A percentile compares a stretch with the other conserved stretches of the same genome.
Conservation (phyloP, 2,888 invertebrate species). For the Ommatoiulus sabulosus region DNA sequence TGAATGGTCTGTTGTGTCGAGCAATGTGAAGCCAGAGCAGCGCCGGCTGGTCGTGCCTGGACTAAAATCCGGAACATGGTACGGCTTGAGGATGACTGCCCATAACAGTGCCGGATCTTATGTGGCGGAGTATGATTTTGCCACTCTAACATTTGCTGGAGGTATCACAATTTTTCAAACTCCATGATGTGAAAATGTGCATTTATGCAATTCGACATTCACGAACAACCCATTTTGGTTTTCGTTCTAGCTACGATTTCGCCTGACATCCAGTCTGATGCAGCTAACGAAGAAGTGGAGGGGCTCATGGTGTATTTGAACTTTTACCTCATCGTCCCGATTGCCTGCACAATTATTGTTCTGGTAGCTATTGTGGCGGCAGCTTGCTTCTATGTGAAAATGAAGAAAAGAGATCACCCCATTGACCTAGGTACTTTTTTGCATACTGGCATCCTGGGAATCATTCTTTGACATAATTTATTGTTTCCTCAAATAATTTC, state of each 20-base stretch:
- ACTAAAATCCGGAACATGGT: constrained; percentile 93
- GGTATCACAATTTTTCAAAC: constrained; percentile 35
- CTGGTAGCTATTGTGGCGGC: constrained; percentile 55
- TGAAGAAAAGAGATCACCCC: not conserved
- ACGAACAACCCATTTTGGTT: not conserved
- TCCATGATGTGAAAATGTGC: not conserved
- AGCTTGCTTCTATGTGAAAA: constrained; percentile 53
- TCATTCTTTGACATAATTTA: too few relatives aligned
- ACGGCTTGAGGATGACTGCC: constrained; percentile 84
- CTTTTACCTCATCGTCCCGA: constrained; percentile 51
- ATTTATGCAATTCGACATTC: not conserved
- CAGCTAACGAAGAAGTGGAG: constrained; percentile 50
- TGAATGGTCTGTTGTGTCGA: constrained; percentile 95
- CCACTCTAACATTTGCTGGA: constrained; percentile 58
- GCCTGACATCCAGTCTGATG: constrained; percentile 54
- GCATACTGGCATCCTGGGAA: too few relatives aligned
- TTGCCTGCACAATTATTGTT: constrained; percentile 49
- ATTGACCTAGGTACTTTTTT: not conserved
- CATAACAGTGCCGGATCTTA: constrained; percentile 59
- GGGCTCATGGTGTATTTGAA: constrained; percentile 51
- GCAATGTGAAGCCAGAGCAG: constrained; percentile 90
- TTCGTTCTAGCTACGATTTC: constrained; percentile 55
- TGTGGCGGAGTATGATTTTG: constrained; percentile 58
- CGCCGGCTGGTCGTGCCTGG: constrained; percentile 89
- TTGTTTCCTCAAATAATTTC: too few relatives aligned